phyloP scores from a whole-genome alignment of 2,797 vertebrate genomes.

The Dendrocincla tyrannina region DNA sequence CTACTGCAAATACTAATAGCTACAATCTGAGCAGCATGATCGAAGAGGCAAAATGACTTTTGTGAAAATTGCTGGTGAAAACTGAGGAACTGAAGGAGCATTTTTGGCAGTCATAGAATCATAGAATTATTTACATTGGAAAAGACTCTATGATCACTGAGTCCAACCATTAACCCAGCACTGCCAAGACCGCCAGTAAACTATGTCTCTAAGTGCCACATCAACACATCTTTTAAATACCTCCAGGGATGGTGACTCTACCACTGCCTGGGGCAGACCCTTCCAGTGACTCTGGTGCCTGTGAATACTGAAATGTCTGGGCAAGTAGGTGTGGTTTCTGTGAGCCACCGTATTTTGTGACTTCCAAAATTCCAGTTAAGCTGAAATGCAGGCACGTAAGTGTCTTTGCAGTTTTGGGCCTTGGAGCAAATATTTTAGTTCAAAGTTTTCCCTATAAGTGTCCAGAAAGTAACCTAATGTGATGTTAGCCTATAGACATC shows the following conservation, averaged over 20 bases:
- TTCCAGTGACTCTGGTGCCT: neutral
- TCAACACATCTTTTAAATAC: neutral
- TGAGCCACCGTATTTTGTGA: neutral
- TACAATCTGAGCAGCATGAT: neutral
- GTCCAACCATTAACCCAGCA: neutral
- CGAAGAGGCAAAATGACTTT: neutral
- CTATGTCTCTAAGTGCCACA: too few species aligned
- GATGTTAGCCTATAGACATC: conserved; percentile 10
- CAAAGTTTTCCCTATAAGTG: neutral
- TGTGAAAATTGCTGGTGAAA: neutral
- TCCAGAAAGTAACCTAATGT: neutral
- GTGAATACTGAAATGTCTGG: neutral
- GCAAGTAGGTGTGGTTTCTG: neutral
- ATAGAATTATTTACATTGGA: neutral
- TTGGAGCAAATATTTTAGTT: neutral
- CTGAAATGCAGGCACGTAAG: fast-evolving
- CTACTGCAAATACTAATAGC: neutral
- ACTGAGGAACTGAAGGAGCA: neutral
- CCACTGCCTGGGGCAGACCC: neutral
- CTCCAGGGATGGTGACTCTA: neutral
- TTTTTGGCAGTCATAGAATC: neutral
- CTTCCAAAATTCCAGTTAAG: neutral
- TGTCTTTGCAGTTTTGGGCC: neutral
- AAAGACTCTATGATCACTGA: neutral
- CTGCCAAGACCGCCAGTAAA: neutral